phyloP scores from a whole-genome alignment of 2,797 vertebrate species.

The Sebastes glaucus region DNA sequence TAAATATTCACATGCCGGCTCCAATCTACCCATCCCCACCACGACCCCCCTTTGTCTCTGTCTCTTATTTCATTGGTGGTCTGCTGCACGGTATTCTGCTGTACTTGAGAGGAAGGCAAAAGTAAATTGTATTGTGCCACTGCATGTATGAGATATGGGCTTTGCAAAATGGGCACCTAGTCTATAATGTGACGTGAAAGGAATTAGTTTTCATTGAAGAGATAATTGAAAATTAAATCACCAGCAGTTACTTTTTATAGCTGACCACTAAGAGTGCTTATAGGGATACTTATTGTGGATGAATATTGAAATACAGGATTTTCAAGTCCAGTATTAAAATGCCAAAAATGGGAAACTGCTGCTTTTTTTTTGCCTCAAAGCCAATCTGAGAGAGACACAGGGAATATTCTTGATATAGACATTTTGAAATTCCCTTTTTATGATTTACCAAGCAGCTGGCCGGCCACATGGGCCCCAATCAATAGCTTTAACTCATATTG shows the following conservation, averaged over 20 bases:
- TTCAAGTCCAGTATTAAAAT: background rate
- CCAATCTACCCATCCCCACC: background rate
- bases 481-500: slow-evolving; percentile 43
- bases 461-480: slow-evolving; percentile 18
- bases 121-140: slow-evolving; percentile 41
- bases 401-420: slow-evolving; percentile 15
- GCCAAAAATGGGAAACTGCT: background rate
- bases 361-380: background rate
- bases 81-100: slow-evolving; percentile 14
- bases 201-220: slow-evolving; percentile 43
- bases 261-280: slow-evolving; percentile 19
- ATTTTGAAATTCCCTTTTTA: slow-evolving; percentile 21
- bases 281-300: slow-evolving; percentile 23
- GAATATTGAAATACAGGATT: background rate
- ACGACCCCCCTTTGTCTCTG: slow-evolving; percentile 1
- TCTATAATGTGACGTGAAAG: slow-evolving; percentile 43
- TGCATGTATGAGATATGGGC: slow-evolving; percentile 60
- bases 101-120: slow-evolving; percentile 13
- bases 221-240: slow-evolving; percentile 64
- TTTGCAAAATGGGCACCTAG: slow-evolving; percentile 40
- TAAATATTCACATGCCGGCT: slow-evolving; percentile 65
- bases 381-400: background rate
- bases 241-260: slow-evolving; percentile 46
- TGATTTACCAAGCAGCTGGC: slow-evolving; percentile 31
- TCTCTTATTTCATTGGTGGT: slow-evolving; percentile 42